phyloP scores from a whole-genome alignment of 1,140 invertebrate species.

The Calephelis nemesis region DNA sequence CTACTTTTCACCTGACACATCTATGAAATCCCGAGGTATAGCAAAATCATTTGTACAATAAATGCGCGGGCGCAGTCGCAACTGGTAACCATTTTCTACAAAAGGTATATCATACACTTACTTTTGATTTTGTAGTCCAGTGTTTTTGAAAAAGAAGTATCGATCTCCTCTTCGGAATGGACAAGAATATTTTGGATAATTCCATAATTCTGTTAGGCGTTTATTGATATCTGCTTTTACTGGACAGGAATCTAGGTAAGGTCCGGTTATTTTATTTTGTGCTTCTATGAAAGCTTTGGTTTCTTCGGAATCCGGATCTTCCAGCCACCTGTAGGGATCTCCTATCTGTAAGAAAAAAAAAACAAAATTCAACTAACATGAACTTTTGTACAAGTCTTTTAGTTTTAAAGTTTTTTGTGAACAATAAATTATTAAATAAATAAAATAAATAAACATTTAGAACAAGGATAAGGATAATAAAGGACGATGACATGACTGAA shows the following conservation, averaged over 20 bases:
- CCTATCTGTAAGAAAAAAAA: slow-evolving; percentile 81
- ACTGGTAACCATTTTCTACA: neutral
- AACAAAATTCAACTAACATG: neutral
- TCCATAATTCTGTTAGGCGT: slow-evolving; percentile 93
- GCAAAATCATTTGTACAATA: too few species aligned
- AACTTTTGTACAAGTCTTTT: too few species aligned
- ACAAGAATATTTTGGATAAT: slow-evolving; percentile 97
- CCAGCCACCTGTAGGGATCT: slow-evolving; percentile 98
- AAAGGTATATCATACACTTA: slow-evolving; percentile 55
- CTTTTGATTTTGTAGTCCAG: slow-evolving; percentile 98
- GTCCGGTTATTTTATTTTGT: slow-evolving; percentile 93
- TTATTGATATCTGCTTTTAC: slow-evolving; percentile 86
- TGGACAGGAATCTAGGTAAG: slow-evolving; percentile 90
- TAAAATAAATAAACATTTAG: too few species aligned
- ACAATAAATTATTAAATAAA: too few species aligned
- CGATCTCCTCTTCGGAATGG: slow-evolving; percentile 89
- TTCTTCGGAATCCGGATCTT: slow-evolving; percentile 95
- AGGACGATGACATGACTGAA: too few species aligned
- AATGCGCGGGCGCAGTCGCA: too few species aligned
- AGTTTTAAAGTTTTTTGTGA: too few species aligned
- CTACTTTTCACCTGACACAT: too few species aligned
- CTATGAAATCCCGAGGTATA: too few species aligned
- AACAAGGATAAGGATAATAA: too few species aligned
- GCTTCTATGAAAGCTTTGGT: slow-evolving; percentile 95
- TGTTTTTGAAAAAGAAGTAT: slow-evolving; percentile 97